A percentile compares a stretch with the other conserved stretches of the same genome.
Conservation (phyloP, 2,888 invertebrate species). For the Apotomis turbidana region DNA sequence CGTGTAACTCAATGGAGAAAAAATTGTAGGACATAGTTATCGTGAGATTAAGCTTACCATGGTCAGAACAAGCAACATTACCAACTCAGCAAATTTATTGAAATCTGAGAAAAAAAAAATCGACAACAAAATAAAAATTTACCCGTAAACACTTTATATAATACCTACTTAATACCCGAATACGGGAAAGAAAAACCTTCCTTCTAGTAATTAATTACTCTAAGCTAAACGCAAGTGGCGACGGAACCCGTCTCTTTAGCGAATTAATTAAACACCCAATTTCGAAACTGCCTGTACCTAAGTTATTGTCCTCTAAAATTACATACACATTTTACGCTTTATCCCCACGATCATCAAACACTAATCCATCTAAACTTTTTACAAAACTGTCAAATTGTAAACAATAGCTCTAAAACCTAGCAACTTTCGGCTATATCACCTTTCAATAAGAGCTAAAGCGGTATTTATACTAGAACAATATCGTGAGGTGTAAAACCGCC, state of each 20-base stretch:
- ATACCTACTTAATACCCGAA: too few relatives aligned
- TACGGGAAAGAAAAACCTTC: too few relatives aligned
- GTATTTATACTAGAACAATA: constrained; percentile 1
- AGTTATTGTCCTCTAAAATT: neutral
- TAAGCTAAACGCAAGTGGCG: too few relatives aligned
- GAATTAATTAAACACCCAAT: neutral
- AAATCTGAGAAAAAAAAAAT: too few relatives aligned
- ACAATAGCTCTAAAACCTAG: neutral
- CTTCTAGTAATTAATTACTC: too few relatives aligned
- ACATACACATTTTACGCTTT: neutral
- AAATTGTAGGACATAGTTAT: too few relatives aligned
- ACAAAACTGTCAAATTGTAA: constrained; percentile 33
- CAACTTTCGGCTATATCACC: neutral
- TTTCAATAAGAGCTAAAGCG: constrained; percentile 7
- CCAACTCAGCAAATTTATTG: too few relatives aligned
- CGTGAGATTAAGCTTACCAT: too few relatives aligned
- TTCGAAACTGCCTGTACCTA: neutral
- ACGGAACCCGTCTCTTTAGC: neutral
- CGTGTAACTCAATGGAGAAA: too few relatives aligned
- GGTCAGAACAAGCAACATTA: too few relatives aligned
- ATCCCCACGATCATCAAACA: constrained; percentile 21
- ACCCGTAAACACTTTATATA: too few relatives aligned
- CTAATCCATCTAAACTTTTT: constrained; percentile 21
- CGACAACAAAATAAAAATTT: too few relatives aligned
- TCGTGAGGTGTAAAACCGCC: constrained; percentile 42